These are phyloP conservation scores for Amphipyra tragopoginis DNA, from an alignment of 2,888 invertebrate genomes.

Conservation along the genomic window DNA sequence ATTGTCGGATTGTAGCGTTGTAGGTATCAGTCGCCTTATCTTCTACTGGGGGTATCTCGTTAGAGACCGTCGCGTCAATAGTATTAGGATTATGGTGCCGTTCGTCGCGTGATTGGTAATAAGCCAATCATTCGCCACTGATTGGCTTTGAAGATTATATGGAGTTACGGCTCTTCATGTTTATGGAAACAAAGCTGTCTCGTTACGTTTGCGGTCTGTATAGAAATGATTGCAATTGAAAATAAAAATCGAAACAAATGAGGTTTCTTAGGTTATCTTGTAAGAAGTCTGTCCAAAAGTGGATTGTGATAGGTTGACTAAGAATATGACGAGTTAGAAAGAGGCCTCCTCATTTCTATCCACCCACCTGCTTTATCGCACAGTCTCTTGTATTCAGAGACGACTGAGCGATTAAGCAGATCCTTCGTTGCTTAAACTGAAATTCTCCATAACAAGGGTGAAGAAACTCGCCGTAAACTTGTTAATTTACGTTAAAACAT, in stretches of 20 bases:
- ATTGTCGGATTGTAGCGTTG: conserved; percentile 19
- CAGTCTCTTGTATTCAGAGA: no score
- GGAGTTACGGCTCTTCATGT: conserved; percentile 43
- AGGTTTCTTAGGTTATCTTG: no score
- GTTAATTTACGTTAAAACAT: conserved; percentile 16
- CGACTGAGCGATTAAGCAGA: no score
- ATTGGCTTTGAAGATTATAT: conserved; percentile 55
- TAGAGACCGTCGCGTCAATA: conserved; percentile 48
- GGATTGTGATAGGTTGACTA: not conserved
- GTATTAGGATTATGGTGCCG: conserved; percentile 55
- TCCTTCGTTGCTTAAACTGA: conserved; percentile 1
- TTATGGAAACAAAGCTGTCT: conserved; percentile 39
- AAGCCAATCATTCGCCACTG: conserved; percentile 53
- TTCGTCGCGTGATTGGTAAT: conserved; percentile 51
- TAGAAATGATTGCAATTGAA: conserved; percentile 4
- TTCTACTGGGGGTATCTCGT: conserved; percentile 45
- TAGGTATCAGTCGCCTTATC: conserved; percentile 48
- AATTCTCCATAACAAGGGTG: conserved; percentile 15
- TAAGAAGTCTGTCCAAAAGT: no score
- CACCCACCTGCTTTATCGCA: no score
- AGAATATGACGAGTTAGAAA: not conserved
- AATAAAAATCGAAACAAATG: not conserved
- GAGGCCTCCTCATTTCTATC: no score
- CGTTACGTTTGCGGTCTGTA: conserved; percentile 9
- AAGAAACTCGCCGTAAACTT: conserved; percentile 18